phyloP scores from a whole-genome alignment of 2,797 vertebrate genomes.

The Falco columbarius region DNA sequence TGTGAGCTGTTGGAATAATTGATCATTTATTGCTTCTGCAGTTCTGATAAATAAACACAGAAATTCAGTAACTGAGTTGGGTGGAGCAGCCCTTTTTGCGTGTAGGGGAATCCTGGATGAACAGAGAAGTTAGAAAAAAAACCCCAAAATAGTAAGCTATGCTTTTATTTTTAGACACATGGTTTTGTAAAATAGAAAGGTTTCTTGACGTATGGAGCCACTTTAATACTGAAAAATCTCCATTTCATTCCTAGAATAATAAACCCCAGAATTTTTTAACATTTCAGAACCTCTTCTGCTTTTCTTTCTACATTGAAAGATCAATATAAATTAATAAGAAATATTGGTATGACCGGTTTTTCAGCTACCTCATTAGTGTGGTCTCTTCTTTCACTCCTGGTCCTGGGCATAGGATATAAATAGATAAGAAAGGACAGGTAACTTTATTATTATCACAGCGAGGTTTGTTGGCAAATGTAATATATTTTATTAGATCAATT shows the following conservation, averaged over 20 bases:
- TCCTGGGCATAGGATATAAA: neutral
- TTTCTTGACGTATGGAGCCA: neutral
- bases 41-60: neutral
- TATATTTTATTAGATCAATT: neutral
- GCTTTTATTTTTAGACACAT: neutral
- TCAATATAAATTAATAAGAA: neutral
- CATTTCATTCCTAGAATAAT: neutral
- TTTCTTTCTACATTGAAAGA: neutral
- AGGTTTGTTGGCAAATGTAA: neutral
- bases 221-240: neutral
- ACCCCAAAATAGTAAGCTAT: rapidly evolving
- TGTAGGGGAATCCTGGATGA: neutral
- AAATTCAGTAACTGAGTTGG: neutral
- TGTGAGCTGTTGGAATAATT: neutral
- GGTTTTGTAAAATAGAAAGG: neutral
- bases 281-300: neutral
- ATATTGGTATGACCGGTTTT: neutral
- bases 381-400: neutral
- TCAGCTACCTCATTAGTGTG: neutral
- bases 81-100: neutral
- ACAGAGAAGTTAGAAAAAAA: neutral
- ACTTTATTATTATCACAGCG: neutral
- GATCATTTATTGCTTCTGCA: neutral
- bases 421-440: neutral
- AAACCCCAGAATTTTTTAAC: neutral